Percentiles rank a stretch among this genome's conserved stretches.
Conservation (phyloP, 2,888 invertebrate genomes). For the Troides aeacus region DNA sequence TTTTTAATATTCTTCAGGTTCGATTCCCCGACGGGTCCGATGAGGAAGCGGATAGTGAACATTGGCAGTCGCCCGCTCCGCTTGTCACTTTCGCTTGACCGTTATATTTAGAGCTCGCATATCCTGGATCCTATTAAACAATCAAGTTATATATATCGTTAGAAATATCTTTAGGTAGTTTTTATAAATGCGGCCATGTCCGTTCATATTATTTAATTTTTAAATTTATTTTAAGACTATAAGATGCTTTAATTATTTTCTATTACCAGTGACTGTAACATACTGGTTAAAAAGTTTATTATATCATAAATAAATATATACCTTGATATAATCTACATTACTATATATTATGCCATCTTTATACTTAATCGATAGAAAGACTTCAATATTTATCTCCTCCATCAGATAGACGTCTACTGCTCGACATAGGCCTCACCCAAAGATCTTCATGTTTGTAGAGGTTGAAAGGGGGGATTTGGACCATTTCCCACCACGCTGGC, state of each 20-base stretch:
- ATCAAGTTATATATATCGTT: background rate
- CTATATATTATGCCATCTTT: no score
- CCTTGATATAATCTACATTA: no score
- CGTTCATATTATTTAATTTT: background rate
- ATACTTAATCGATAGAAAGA: no score
- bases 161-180: background rate
- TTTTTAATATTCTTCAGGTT: conserved; percentile 48
- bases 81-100: conserved; percentile 65
- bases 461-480: no score
- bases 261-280: background rate
- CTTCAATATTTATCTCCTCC: no score
- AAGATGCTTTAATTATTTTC: background rate
- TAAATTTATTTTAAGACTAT: background rate
- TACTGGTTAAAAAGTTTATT: background rate
- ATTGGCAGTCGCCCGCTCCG: conserved; percentile 63
- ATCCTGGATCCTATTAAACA: background rate
- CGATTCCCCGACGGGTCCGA: conserved; percentile 68
- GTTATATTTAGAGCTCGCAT: background rate
- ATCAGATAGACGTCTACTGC: no score
- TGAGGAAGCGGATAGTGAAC: conserved; percentile 59
- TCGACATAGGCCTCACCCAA: no score
- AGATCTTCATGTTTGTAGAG: no score
- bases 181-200: no score
- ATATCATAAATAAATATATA: background rate
- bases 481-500: no score